A percentile compares a stretch with the other conserved stretches of the same genome.
Evolutionary conservation across 2,797 vertebrate species (phyloP).

Genomic region (Xiphophorus birchmanni): DNA sequence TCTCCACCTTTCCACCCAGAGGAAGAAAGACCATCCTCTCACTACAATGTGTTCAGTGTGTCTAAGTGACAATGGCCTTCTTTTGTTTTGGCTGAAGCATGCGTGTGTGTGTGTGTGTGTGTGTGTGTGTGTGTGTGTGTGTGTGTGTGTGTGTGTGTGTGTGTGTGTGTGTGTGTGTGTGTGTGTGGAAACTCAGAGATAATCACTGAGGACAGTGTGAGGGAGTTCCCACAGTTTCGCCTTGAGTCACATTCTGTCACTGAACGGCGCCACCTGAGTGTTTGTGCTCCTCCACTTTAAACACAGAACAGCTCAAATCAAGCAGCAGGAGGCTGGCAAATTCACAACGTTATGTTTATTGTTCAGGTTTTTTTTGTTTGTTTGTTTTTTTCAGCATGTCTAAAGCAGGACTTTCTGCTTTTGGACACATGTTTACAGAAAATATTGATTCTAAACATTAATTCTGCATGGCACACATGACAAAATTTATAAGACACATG

Average conservation of each 20-base stretch:
- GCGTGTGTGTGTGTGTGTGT: conserved; percentile 9
- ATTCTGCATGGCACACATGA: conserved; percentile 29
- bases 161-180: too few relatives aligned
- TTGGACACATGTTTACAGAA: conserved; percentile 28
- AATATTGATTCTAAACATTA: conserved; percentile 17
- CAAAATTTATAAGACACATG: conserved; percentile 36
- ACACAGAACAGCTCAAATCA: conserved; percentile 44
- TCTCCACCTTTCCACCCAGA: conserved; percentile 47
- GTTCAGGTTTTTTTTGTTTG: too few relatives aligned
- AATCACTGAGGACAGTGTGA: conserved; percentile 51
- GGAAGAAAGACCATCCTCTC: conserved; percentile 43
- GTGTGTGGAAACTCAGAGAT: conserved; percentile 28
- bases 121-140: background rate
- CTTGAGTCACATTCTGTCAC: conserved; percentile 58
- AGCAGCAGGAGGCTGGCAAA: conserved; percentile 34
- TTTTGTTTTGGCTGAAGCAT: conserved; percentile 18
- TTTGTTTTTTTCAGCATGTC: conserved; percentile 27
- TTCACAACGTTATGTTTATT: conserved; percentile 54
- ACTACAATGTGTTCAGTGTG: conserved; percentile 64
- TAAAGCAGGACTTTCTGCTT: conserved; percentile 40
- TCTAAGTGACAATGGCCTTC: conserved; percentile 59
- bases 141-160: conserved; percentile 17
- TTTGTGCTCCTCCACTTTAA: conserved; percentile 33
- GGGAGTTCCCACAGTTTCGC: conserved; percentile 66
- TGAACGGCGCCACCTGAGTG: conserved; percentile 47